Base-by-base conservation (phyloP, 2,888 invertebrate species). In the Arenicola marina region DNA sequence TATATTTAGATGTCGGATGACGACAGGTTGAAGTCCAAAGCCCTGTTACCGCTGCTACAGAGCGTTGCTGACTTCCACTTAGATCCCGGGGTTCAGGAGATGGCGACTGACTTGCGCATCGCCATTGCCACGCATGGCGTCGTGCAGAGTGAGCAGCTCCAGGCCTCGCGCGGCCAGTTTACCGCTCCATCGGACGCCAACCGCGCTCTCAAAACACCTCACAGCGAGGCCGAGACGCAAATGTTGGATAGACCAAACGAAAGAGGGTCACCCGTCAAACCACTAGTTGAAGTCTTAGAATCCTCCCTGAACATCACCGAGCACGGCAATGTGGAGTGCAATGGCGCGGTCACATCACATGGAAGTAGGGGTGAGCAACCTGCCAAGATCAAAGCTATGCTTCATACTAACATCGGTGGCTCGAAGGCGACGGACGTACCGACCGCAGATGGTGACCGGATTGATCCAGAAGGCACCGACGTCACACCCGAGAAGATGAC, bases 111-210 rank as follows among this genome's bases (percentile, higher is more conserved):
- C 66, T 71, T 81, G 31, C 73, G 77, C 32, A 76, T 81, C 56
- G 79, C 80, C 62, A 78, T 82, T 71, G 80, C 80, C 67, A 82
- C 82, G 21, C 75, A 78, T 66, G 80, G 81, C 31, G 71, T 73
- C 2, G 77, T 81, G 2, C 75, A 73, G 74, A 73, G 76, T 3
- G 75, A 77, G 29, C 15, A 24, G 26, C 26, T 24, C 7, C 7
- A 7, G 7, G 15, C 48, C 48, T n/a, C n/a, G n/a, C n/a, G n/a
- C n/a, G n/a, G n/a, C n/a, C n/a, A n/a, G n/a, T n/a, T n/a, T n/a
- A n/a, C n/a, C n/a, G n/a, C n/a, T n/a, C n/a, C n/a, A n/a, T n/a
- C n/a, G n/a, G n/a, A n/a, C n/a, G n/a, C n/a, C n/a, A n/a, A n/a
- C n/a, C n/a, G n/a, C n/a, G n/a, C n/a, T n/a, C n/a, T n/a, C n/a